Conservation (phyloP, 2,113 vertebrate species). For the Bos javanicus region DNA sequence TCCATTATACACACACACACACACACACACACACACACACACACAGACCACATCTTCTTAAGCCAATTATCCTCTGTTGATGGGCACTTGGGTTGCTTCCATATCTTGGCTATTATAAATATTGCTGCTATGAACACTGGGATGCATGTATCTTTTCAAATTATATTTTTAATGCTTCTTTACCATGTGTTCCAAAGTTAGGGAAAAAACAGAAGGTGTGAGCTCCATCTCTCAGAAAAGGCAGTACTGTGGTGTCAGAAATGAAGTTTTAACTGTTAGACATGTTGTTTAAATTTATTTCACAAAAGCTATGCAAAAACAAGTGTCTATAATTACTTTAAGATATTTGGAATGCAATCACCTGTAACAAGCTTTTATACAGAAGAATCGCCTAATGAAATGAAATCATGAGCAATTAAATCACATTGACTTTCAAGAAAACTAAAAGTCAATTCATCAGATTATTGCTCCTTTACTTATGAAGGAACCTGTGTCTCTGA, state of each 20-base stretch:
- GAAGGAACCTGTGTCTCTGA: not conserved
- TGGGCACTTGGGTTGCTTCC: not conserved
- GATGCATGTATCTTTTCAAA: not conserved
- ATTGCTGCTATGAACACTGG: not conserved
- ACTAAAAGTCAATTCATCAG: not conserved
- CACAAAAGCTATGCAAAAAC: not conserved
- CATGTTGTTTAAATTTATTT: not conserved
- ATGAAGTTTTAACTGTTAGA: not conserved
- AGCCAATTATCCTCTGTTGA: not conserved
- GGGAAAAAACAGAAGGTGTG: not conserved
- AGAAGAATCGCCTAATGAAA: not conserved
- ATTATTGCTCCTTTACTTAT: not conserved
- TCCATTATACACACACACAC: not conserved
- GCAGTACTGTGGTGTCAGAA: fast-evolving
- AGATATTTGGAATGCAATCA: not conserved
- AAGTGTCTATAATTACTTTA: not conserved
- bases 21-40: not conserved
- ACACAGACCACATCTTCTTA: not conserved
- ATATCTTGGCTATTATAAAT: not conserved
- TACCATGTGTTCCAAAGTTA: not conserved
- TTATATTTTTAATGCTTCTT: not conserved
- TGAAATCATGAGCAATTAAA: not conserved
- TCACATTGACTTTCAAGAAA: not conserved
- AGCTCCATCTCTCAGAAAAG: not conserved
- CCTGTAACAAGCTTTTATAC: not conserved